Percentiles rank a stretch among this genome's conserved stretches.
Evolutionary conservation across 30 jellyfish, hydroid and myxozoan species (phyloP).

Genomic region (Aurelia sp.): DNA sequence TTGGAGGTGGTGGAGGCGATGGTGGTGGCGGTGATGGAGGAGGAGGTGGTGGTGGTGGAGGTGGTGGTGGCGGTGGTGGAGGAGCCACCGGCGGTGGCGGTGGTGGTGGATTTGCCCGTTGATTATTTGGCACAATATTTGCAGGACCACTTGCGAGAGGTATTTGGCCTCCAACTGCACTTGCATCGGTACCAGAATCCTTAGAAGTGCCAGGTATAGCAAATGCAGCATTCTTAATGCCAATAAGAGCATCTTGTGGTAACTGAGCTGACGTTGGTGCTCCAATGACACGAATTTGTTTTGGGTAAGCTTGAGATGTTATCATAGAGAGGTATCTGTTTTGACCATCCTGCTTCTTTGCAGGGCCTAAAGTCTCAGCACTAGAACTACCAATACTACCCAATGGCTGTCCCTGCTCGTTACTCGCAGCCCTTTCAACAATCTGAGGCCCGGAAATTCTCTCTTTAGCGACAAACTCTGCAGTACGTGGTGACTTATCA

Average conservation of each 20-base stretch:
- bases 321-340: too few species aligned
- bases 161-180: background rate
- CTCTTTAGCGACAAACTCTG: too few species aligned
- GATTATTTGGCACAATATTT: background rate
- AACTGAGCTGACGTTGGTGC: background rate
- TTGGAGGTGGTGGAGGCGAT: slow-evolving; percentile 26
- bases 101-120: slow-evolving; percentile 13
- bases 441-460: too few species aligned
- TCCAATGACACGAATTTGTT: too few species aligned
- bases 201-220: slow-evolving; percentile 29
- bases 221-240: slow-evolving; percentile 62
- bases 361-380: too few species aligned
- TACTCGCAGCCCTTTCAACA: too few species aligned
- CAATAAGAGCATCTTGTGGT: slow-evolving; percentile 34
- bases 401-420: too few species aligned
- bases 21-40: slow-evolving; percentile 12
- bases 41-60: background rate
- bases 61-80: slow-evolving; percentile 15
- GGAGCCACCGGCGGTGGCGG: slow-evolving; percentile 23
- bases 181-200: slow-evolving; percentile 14
- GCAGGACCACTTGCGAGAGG: background rate
- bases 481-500: too few species aligned
- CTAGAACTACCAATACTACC: too few species aligned
- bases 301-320: too few species aligned
- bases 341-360: too few species aligned